These are phyloP conservation scores for Smutsia temminckii DNA, from an alignment of 2,797 vertebrate genomes.

Conservation along the genomic window DNA sequence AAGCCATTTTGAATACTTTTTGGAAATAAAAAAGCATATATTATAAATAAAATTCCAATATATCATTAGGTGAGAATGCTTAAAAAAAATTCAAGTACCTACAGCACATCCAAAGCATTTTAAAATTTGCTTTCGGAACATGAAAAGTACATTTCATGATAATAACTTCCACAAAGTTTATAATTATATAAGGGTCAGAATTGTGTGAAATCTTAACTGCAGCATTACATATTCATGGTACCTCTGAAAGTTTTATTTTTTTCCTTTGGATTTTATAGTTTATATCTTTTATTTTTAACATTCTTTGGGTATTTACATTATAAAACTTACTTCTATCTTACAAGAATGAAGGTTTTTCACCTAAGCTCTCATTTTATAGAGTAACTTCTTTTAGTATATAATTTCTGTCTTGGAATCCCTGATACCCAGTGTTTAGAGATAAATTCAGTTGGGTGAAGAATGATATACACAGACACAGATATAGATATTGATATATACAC, in stretches of 20 bases:
- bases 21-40: not conserved
- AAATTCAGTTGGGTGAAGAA: not conserved
- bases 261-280: not conserved
- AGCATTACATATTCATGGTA: not conserved
- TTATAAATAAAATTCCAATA: slow-evolving; percentile 13
- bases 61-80: not conserved
- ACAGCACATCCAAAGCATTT: not conserved
- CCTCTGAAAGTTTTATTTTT: not conserved
- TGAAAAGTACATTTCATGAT: not conserved
- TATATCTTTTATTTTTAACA: not conserved
- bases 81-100: not conserved
- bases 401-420: not conserved
- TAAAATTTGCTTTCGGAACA: not conserved
- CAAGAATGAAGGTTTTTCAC: not conserved
- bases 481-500: too few species aligned
- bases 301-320: not conserved
- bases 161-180: not conserved
- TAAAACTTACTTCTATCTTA: not conserved
- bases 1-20: not conserved
- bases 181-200: slow-evolving; percentile 8
- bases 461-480: not conserved
- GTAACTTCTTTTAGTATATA: not conserved
- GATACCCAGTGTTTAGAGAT: not conserved
- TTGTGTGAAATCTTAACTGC: not conserved
- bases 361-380: not conserved